Evolutionary conservation across 2,113 vertebrate genomes (phyloP).

Genomic region (Panthera uncia): DNA sequence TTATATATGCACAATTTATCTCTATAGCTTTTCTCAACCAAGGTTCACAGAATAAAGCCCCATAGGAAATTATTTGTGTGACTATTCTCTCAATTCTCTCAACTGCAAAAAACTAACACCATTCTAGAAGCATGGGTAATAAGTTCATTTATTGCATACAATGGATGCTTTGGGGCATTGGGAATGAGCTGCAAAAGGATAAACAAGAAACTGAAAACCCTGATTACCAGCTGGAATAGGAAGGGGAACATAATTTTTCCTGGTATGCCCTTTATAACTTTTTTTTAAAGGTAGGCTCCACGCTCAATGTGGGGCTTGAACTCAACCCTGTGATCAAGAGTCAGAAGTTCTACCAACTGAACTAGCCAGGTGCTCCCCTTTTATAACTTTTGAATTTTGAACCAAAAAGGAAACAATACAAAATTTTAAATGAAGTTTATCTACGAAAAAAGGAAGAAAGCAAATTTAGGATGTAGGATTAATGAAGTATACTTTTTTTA

Average conservation of each 20-base stretch:
- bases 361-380: not conserved
- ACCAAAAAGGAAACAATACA: not conserved
- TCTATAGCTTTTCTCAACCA: slow-evolving; percentile 22
- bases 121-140: not conserved
- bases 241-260: not conserved
- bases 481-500: not conserved
- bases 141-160: not conserved
- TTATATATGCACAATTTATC: not conserved
- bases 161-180: not conserved
- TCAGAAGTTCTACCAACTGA: no score
- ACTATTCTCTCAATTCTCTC: slow-evolving; percentile 27
- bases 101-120: not conserved
- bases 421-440: not conserved
- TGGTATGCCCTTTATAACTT: not conserved
- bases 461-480: not conserved
- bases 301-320: no score
- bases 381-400: slow-evolving; percentile 25
- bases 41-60: slow-evolving; percentile 10
- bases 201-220: not conserved
- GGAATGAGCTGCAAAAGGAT: not conserved
- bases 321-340: no score
- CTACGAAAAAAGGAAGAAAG: slow-evolving; percentile 7
- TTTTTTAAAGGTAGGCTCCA: no score
- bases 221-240: not conserved
- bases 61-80: not conserved